Base-by-base conservation (phyloP, 2,888 invertebrate genomes). In the Eilema depressum region DNA sequence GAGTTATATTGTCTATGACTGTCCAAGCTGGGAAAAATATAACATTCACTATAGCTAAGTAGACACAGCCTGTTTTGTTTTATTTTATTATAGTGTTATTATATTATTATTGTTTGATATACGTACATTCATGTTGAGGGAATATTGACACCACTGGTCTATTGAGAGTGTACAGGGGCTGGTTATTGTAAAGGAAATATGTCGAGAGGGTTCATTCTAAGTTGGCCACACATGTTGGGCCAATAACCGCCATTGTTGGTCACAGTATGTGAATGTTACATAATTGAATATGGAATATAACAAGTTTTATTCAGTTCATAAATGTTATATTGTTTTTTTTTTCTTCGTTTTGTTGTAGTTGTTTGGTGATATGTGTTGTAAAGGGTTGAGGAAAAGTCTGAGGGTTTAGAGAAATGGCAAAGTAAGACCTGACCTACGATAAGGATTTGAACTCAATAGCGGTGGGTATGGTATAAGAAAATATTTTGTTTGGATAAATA, bases 141-240 rank as follows among this genome's bases (percentile, higher is more conserved):
- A n/a, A 12, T 57, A 33, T 57, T 74, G 79, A 77, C 83, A 76
- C 73, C 81, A 79, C 76, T 81, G 77, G 74, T 65, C 60, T 26
- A 63, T 63, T 37, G 60, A 69, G 64, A 66, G 65, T 17, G 57
- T 65, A 61, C 65, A 28, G 47, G 41, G 57, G 28, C 47, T 23
- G 53, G 56, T 62, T 63, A 61, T 68, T 60, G 11, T 56, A 66
- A 56, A 20, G 41, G 53, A 57, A 8, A 64, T 73, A 70, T 61
- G 53, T 57, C 25, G 8, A 59, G 66, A 73, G 66, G 63, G 63
- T 69, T 63, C 66, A 63, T 57, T 71, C 57, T 71, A 23, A 56
- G 56, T 57, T 33, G 47, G 65, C 56, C 10, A 28, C 20, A 41
- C 26, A 33, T 41, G 25, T 11, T n/a, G 12, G 23, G 30, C 53